A percentile compares a stretch with the other conserved stretches of the same genome.
phyloP scores from a whole-genome alignment of 2,113 vertebrate genomes.

The Urocolius indicus region DNA sequence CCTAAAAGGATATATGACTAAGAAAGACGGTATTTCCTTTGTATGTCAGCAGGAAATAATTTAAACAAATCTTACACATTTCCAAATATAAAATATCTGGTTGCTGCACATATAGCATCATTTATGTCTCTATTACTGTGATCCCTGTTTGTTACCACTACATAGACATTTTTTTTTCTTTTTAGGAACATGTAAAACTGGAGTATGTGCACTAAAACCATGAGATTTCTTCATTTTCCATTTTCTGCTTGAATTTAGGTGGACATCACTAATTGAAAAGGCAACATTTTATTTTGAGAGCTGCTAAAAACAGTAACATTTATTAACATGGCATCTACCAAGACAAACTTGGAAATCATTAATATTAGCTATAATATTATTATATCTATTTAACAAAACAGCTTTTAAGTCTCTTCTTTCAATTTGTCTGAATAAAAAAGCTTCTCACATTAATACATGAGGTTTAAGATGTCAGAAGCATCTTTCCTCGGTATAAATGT shows the following conservation, averaged over 20 bases:
- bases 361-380: conserved; percentile 39
- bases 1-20: not conserved
- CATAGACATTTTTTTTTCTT: not conserved
- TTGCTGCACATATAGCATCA: not conserved
- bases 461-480: not conserved
- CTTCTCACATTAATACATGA: conserved; percentile 25
- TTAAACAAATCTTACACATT: not conserved
- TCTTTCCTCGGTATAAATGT: not conserved
- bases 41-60: not conserved
- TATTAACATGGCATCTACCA: not conserved
- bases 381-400: conserved; percentile 10
- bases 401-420: not conserved
- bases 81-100: not conserved
- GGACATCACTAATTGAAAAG: not conserved
- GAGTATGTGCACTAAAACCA: not conserved
- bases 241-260: not conserved
- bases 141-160: not conserved
- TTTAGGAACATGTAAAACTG: not conserved
- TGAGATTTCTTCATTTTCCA: not conserved
- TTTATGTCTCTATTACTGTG: not conserved
- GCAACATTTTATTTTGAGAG: not conserved
- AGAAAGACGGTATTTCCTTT: not conserved
- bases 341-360: conserved; percentile 13
- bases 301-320: not conserved
- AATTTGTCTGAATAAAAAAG: not conserved